Conservation (phyloP, 2,888 invertebrate species). For the Siphlonurus alternatus region DNA sequence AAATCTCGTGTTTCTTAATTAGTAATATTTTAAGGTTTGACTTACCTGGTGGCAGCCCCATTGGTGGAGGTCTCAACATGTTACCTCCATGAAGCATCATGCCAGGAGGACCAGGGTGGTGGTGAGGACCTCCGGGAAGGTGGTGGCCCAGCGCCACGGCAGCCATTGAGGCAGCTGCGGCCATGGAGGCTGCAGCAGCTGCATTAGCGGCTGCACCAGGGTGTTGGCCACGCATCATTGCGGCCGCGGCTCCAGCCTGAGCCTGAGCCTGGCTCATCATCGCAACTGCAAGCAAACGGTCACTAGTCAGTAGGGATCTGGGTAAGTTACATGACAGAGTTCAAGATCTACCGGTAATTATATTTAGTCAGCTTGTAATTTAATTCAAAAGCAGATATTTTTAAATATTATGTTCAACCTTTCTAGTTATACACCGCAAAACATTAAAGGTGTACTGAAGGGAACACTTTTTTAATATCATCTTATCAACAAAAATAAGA, state of each 20-base stretch:
- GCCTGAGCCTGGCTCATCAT: background rate
- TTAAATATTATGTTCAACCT: too few relatives aligned
- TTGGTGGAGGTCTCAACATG: constrained; percentile 43
- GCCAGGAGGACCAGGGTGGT: constrained; percentile 32
- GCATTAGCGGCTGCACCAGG: constrained; percentile 1
- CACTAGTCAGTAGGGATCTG: too few relatives aligned
- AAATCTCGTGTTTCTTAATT: too few relatives aligned
- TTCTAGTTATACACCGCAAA: too few relatives aligned
- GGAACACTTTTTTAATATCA: too few relatives aligned
- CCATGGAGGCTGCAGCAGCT: constrained; percentile 7
- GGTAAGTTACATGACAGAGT: too few relatives aligned
- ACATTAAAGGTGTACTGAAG: too few relatives aligned
- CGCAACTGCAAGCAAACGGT: background rate
- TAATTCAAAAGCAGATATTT: too few relatives aligned
- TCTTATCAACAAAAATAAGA: too few relatives aligned
- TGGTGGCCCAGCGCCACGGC: constrained; percentile 1
- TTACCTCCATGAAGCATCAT: constrained; percentile 31
- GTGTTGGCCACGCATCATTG: constrained; percentile 31
- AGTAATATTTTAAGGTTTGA: constrained; percentile 14
- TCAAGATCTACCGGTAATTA: too few relatives aligned
- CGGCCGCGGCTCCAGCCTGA: constrained; percentile 20
- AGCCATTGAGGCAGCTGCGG: constrained; percentile 8
- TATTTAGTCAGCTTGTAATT: too few relatives aligned
- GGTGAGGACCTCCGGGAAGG: background rate
- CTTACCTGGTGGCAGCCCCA: constrained; percentile 49